Evolutionary conservation across 1,140 invertebrate species (phyloP), one percentile per base, ranked within the genome.

Genomic region (Drosophila simulans): DNA sequence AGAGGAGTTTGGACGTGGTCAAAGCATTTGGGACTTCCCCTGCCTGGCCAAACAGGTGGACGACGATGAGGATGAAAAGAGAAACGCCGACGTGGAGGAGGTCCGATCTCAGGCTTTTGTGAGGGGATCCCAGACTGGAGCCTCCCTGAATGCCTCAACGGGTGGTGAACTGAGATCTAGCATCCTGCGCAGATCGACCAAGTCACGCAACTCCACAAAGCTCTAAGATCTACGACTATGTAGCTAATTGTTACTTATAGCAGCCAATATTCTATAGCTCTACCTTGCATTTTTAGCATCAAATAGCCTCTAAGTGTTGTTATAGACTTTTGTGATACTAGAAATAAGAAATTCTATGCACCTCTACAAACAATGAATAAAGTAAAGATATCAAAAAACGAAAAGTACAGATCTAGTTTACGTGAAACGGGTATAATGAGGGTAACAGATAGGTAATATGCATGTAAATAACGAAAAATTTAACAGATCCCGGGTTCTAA

Each of bases 1-100:
- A 8, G 97, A 98, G 93, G 94, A 96, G 72, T 98, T 97, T 83
- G 97, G 97, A 35, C 95, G 94, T 45, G 94, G 96, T 60, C 96
- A 97, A 84, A 94, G 93, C 76, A 95, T 97, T 69, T 96, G 95
- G 94, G 96, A 97, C 63, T 95, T 95, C 71, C 96, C 96, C 39
- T 97, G 96, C 80, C 92, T 95, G 62, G 93, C 93, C 56, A 89
- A 91, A 5, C 73, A 91, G 59, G 64, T 85, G 54, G 51, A 92
- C 81, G 34, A 79, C 54, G 58, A 91, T 4, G 79, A 79, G 2
- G 46, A 69, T 7, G 40, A 85, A 89, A 49, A 90, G 76, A 63
- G 82, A 25, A 80, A 77, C 31, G 37, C 70, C 1, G 84, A 86
- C 51, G 75, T 86, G 17, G 81, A 92, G 39, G 51, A 92, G 83